phyloP scores from a whole-genome alignment of 2,888 invertebrate genomes.

The Pheosia tremula region DNA sequence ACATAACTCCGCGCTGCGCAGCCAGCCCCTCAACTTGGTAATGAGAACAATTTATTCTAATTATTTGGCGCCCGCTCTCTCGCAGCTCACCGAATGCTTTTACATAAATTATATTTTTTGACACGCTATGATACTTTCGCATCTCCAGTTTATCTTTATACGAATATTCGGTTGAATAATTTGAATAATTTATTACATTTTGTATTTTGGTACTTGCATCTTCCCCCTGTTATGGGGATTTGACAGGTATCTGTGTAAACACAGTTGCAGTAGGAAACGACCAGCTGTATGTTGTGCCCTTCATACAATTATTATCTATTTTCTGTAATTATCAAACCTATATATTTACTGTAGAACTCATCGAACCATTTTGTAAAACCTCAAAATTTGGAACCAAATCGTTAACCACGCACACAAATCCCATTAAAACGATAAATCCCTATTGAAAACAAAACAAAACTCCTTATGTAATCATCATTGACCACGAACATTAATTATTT shows the following conservation, averaged over 20 bases:
- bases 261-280: no score
- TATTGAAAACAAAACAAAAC: conserved; percentile 1
- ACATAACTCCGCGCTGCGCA: conserved; percentile 36
- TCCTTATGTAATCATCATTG: conserved; percentile 11
- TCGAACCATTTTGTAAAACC: no score
- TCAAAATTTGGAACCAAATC: no score
- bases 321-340: no score
- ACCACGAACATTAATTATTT: conserved; percentile 9
- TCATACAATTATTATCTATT: no score
- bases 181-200: neutral
- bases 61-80: conserved; percentile 43
- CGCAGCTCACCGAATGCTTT: conserved; percentile 35
- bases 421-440: neutral
- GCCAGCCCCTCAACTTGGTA: conserved; percentile 47
- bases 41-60: conserved; percentile 58
- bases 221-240: no score
- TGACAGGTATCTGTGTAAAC: no score
- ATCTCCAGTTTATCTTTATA: neutral
- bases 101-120: conserved; percentile 35
- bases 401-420: no score
- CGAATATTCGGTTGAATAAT: neutral
- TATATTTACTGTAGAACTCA: no score
- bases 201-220: neutral
- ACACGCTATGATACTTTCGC: conserved; percentile 10
- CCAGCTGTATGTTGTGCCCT: no score